Percentiles rank a stretch among this genome's conserved stretches.
These are phyloP conservation scores for Solenodon paradoxus DNA, from an alignment of 2,113 vertebrate genomes.

Conservation along the genomic window DNA sequence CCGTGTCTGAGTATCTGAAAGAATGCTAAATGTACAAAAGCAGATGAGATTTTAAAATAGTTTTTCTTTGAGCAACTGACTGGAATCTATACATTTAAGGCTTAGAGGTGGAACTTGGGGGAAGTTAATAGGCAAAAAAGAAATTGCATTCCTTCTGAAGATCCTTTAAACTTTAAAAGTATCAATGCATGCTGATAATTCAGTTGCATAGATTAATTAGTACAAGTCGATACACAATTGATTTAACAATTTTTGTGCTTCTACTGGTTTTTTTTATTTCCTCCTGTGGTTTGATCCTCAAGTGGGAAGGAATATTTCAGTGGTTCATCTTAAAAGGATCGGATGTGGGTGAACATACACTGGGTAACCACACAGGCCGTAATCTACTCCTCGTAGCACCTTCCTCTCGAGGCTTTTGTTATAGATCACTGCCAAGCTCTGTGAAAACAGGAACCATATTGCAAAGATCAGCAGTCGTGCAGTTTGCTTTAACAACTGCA, in stretches of 20 bases:
- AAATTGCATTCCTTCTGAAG: background rate
- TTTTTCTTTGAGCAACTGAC: background rate
- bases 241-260: background rate
- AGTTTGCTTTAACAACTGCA: conserved; percentile 58
- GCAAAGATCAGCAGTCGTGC: conserved; percentile 47
- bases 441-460: conserved; percentile 59
- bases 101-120: background rate
- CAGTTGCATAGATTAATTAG: background rate
- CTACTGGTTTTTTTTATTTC: background rate
- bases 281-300: background rate
- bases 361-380: background rate
- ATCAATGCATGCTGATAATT: background rate
- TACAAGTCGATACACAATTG: background rate
- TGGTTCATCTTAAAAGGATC: background rate
- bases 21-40: background rate
- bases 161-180: background rate
- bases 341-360: background rate
- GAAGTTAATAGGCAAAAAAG: background rate
- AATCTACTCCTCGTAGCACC: background rate
- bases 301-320: background rate
- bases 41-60: background rate
- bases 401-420: conserved; percentile 23
- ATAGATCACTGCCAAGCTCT: conserved; percentile 11
- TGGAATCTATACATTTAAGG: background rate
- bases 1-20: background rate